Evolutionary conservation across 2,113 vertebrate species (phyloP).

Genomic region (Scartelaos histophorus): DNA sequence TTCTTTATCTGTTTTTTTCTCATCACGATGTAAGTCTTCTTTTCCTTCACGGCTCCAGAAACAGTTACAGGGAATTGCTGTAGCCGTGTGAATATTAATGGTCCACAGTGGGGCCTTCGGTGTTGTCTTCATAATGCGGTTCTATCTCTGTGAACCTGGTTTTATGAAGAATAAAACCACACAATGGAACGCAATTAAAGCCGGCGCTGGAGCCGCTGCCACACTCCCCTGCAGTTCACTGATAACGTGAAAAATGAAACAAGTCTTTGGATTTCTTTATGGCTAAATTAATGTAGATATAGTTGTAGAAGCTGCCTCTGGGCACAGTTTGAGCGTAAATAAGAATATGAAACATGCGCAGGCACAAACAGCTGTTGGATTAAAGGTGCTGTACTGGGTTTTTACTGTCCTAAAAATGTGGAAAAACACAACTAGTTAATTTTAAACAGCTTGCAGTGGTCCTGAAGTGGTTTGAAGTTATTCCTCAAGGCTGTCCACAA

Average conservation of each 20-base stretch:
- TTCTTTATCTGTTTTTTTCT: background rate
- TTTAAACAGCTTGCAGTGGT: too few relatives aligned
- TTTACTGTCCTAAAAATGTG: too few relatives aligned
- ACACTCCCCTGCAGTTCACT: constrained; percentile 41
- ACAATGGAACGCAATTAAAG: constrained; percentile 68
- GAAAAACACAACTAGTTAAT: too few relatives aligned
- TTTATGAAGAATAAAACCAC: constrained; percentile 68
- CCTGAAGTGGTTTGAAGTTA: too few relatives aligned
- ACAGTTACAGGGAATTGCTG: constrained; percentile 55
- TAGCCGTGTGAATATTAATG: constrained; percentile 67
- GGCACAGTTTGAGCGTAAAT: constrained; percentile 13
- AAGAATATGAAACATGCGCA: background rate
- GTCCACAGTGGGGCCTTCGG: constrained; percentile 57
- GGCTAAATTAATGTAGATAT: constrained; percentile 55
- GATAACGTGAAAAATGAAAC: constrained; percentile 63
- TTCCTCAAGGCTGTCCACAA: too few relatives aligned
- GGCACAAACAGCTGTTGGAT: background rate
- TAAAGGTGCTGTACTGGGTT: too few relatives aligned
- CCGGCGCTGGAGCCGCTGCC: constrained; percentile 36
- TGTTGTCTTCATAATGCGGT: constrained; percentile 67
- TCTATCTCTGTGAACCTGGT: constrained; percentile 66
- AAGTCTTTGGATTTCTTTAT: constrained; percentile 56
- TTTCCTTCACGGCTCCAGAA: constrained; percentile 37
- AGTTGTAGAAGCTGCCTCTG: constrained; percentile 37
- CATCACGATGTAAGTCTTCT: background rate